Evolutionary conservation across 2,113 vertebrate species (phyloP).

Genomic region (Dolichallabes microphthalmus): DNA sequence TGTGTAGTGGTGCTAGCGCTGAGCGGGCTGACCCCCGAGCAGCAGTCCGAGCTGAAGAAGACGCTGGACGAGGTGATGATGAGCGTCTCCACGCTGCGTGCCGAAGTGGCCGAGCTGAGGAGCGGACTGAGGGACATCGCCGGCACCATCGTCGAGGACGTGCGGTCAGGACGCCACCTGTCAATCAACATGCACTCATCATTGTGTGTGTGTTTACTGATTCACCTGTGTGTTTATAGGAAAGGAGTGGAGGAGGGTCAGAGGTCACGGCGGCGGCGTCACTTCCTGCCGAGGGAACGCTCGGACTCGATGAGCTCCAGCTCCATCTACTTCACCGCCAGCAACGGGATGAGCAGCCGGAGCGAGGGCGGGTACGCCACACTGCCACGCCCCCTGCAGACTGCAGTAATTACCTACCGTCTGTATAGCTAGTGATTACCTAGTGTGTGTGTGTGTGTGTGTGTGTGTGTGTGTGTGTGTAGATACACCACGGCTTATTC

Average conservation of each 20-base stretch:
- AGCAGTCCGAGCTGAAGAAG: conserved; percentile 79
- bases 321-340: conserved; percentile 90
- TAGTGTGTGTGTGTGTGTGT: conserved; percentile 12
- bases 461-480: not conserved
- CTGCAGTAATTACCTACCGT: not conserved
- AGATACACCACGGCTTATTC: conserved; percentile 84
- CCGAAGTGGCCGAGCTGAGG: conserved; percentile 84
- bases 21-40: conserved; percentile 60
- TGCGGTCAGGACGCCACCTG: conserved; percentile 77
- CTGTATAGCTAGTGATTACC: not conserved
- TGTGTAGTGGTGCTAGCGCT: conserved; percentile 50
- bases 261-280: conserved; percentile 71
- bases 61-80: conserved; percentile 83
- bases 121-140: conserved; percentile 79
- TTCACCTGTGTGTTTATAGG: conserved; percentile 61
- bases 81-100: conserved; percentile 74
- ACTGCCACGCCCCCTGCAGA: not conserved
- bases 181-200: not conserved
- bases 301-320: conserved; percentile 86
- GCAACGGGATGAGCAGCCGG: conserved; percentile 70
- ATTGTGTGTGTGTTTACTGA: not conserved
- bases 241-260: conserved; percentile 84
- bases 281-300: conserved; percentile 76
- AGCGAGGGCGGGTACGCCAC: conserved; percentile 85
- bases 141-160: conserved; percentile 80